These are phyloP conservation scores for Indicator indicator DNA, from an alignment of 2,113 vertebrate species.

Conservation along the genomic window DNA sequence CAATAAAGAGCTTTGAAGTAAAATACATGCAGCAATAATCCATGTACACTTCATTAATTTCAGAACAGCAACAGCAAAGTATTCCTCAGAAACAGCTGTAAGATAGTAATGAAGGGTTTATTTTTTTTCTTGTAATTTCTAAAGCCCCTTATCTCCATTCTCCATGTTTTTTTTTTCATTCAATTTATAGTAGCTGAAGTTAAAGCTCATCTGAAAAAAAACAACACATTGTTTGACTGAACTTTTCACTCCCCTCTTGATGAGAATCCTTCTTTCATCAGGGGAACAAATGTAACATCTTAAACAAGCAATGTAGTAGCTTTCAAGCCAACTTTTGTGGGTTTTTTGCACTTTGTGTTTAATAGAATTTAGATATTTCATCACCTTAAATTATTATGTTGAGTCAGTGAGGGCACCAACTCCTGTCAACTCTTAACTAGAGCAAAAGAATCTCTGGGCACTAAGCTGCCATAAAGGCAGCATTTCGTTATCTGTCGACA, in stretches of 20 bases:
- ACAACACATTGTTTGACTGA: not conserved
- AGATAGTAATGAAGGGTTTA: not conserved
- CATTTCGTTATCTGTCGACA: not conserved
- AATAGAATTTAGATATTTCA: not conserved
- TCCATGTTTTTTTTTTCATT: constrained; percentile 34
- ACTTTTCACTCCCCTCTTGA: not conserved
- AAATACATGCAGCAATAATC: constrained; percentile 27
- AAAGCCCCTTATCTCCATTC: constrained; percentile 50
- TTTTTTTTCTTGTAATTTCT: constrained; percentile 31
- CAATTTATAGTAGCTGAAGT: not conserved
- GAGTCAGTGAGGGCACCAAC: not conserved
- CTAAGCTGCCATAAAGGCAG: not conserved
- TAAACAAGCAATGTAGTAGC: not conserved
- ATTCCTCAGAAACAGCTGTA: constrained; percentile 19
- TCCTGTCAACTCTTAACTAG: not conserved
- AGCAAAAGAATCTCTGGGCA: not conserved
- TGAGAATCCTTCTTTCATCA: not conserved
- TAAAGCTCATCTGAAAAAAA: not conserved
- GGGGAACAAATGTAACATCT: not conserved
- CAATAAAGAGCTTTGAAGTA: constrained; percentile 50
- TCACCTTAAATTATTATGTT: not conserved
- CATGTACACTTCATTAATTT: constrained; percentile 25
- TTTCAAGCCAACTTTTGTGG: no score
- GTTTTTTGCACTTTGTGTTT: not conserved
- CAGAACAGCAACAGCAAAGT: constrained; percentile 14